These are phyloP conservation scores for Pseudomugil gertrudae DNA, from an alignment of 2,797 vertebrate species.

Conservation along the genomic window DNA sequence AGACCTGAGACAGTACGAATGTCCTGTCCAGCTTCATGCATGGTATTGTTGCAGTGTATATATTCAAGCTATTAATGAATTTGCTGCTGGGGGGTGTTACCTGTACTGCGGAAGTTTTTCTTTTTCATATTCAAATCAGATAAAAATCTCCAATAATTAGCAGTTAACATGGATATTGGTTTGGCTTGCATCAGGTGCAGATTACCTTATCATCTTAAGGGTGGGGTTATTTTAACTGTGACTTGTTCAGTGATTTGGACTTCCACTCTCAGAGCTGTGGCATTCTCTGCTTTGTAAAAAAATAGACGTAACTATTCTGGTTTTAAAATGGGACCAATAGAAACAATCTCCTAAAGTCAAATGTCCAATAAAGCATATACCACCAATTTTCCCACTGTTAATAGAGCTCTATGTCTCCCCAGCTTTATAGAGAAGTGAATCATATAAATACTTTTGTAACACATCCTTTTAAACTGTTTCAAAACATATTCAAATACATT, in stretches of 20 bases:
- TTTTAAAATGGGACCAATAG: conserved; percentile 79
- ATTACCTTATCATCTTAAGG: conserved; percentile 51
- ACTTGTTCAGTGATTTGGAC: conserved; percentile 53
- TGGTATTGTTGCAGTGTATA: conserved; percentile 14
- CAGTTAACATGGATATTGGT: conserved; percentile 23
- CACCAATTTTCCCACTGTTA: conserved; percentile 41
- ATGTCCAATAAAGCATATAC: conserved; percentile 75
- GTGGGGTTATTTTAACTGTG: conserved; percentile 58
- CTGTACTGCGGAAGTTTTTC: conserved; percentile 18
- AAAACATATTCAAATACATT: conserved; percentile 80
- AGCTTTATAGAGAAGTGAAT: conserved; percentile 71
- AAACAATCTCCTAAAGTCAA: conserved; percentile 74
- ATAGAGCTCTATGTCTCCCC: too few relatives aligned
- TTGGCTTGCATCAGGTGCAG: conserved; percentile 35
- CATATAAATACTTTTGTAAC: conserved; percentile 82
- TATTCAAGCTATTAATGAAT: conserved; percentile 8
- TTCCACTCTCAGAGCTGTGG: conserved; percentile 59
- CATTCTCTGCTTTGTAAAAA: conserved; percentile 78
- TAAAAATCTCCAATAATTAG: conserved; percentile 29
- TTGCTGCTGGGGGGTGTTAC: conserved; percentile 23
- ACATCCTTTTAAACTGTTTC: conserved; percentile 81
- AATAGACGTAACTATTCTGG: conserved; percentile 80
- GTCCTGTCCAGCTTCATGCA: conserved; percentile 62
- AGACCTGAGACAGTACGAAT: conserved; percentile 70
- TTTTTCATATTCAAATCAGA: conserved; percentile 30